Evolutionary conservation across 2,888 invertebrate species (phyloP).

Genomic region (Holacanthella duospinosa): DNA sequence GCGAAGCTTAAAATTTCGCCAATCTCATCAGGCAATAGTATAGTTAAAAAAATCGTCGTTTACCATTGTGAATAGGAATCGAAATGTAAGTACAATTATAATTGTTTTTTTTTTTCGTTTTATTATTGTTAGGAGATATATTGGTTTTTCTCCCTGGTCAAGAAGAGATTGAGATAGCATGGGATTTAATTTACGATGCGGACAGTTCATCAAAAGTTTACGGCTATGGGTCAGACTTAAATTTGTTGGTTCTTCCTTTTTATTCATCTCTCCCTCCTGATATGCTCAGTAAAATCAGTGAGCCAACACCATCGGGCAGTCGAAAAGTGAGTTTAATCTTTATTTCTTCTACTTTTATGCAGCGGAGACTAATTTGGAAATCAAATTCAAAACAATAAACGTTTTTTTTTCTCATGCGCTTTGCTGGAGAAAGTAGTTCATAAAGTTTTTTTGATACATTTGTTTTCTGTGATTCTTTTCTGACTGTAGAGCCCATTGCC

Average conservation of each 20-base stretch:
- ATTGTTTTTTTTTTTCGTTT: no score
- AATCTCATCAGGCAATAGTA: no score
- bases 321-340: constrained; percentile 54
- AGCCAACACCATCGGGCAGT: constrained; percentile 95
- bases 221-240: constrained; percentile 93
- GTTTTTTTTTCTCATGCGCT: no score
- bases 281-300: constrained; percentile 98
- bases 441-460: neutral
- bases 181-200: constrained; percentile 46
- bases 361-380: neutral
- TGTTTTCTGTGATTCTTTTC: no score
- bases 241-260: constrained; percentile 90
- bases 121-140: constrained; percentile 81
- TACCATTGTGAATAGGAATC: no score
- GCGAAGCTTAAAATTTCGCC: no score
- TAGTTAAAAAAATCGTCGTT: no score
- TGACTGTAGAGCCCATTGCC: no score
- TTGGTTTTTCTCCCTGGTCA: constrained; percentile 86
- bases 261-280: constrained; percentile 96
- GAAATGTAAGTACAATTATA: no score
- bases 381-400: constrained; percentile 2
- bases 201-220: constrained; percentile 41
- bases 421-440: no score
- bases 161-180: constrained; percentile 97
- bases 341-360: neutral